Evolutionary conservation across 2,113 vertebrate genomes (phyloP).

Genomic region (Nycticorax nycticorax): DNA sequence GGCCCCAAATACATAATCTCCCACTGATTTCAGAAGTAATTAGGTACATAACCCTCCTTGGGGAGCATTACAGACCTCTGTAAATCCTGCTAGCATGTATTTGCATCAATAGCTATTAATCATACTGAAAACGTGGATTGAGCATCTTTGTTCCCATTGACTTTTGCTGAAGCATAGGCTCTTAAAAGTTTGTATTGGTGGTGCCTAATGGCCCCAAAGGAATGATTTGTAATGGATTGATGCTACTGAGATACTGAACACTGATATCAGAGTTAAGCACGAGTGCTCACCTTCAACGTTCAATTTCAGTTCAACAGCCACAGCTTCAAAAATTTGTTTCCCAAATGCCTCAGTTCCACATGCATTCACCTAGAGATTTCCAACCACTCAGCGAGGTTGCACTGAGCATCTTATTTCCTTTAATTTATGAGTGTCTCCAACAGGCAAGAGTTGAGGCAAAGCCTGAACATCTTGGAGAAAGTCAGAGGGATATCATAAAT

Average conservation of each 20-base stretch:
- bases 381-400: background rate
- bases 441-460: background rate
- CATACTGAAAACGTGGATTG: background rate
- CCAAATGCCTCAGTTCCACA: background rate
- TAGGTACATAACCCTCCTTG: background rate
- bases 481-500: background rate
- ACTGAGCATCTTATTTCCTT: background rate
- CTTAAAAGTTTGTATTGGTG: background rate
- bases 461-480: background rate
- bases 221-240: background rate
- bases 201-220: background rate
- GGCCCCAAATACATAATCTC: rapidly evolving
- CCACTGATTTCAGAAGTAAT: background rate
- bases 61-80: background rate
- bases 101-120: background rate
- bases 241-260: background rate
- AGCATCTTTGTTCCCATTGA: background rate
- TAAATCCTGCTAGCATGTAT: background rate
- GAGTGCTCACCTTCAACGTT: background rate
- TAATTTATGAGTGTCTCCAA: background rate
- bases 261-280: background rate
- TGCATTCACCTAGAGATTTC: background rate
- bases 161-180: background rate
- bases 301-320: background rate
- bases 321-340: background rate